phyloP scores from a whole-genome alignment of 2,113 vertebrate species.

The Piaya cayana region DNA sequence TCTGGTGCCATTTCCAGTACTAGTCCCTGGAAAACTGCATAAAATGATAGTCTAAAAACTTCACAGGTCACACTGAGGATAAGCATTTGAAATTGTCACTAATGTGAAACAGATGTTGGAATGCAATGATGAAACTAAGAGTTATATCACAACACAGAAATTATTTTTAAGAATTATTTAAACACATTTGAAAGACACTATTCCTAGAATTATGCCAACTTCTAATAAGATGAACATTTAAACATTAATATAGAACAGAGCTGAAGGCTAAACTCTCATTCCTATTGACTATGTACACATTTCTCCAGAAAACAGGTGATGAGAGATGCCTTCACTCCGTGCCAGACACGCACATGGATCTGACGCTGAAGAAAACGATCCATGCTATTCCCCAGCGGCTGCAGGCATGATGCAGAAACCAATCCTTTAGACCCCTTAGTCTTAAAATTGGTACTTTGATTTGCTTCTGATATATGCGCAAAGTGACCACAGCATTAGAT shows the following conservation, averaged over 20 bases:
- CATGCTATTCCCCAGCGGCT: neutral
- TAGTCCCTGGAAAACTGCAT: neutral
- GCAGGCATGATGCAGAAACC: neutral
- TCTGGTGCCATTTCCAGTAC: neutral
- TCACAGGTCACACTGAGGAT: neutral
- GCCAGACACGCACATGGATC: conserved; percentile 6
- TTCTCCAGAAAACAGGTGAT: neutral
- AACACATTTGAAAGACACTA: neutral
- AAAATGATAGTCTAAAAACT: neutral
- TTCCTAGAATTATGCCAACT: conserved; percentile 16
- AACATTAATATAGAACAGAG: conserved; percentile 11
- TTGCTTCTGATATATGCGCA: no score
- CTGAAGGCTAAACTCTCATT: neutral
- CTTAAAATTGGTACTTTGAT: neutral
- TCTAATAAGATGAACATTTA: neutral
- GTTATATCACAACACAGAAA: neutral
- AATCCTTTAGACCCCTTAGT: neutral
- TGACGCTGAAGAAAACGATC: neutral
- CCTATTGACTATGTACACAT: neutral
- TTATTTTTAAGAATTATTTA: neutral
- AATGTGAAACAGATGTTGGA: conserved; percentile 60
- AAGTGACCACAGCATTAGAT: neutral
- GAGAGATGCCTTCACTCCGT: neutral
- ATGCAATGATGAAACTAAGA: neutral
- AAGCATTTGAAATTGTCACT: conserved; percentile 31